These are phyloP conservation scores for Chloroceryle inda DNA, from an alignment of 2,797 vertebrate species.

Conservation along the genomic window DNA sequence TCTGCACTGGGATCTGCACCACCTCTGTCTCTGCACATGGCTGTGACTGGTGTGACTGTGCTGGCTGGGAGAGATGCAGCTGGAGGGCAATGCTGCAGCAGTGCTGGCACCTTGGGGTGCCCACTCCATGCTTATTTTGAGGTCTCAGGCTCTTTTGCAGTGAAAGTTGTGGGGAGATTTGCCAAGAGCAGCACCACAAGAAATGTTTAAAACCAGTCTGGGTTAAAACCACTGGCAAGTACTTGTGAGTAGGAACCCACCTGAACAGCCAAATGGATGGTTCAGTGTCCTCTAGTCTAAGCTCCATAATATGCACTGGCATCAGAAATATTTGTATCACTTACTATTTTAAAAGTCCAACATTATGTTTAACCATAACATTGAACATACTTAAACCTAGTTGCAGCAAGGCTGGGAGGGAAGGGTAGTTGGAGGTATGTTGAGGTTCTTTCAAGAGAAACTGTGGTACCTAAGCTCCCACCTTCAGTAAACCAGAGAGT, in stretches of 20 bases:
- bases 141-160: neutral
- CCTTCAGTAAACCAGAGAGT: neutral
- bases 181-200: neutral
- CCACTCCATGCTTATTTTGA: neutral
- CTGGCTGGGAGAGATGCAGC: neutral
- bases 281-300: neutral
- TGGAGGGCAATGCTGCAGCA: neutral
- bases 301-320: neutral
- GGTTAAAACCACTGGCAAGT: neutral
- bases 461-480: neutral
- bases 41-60: rapidly evolving
- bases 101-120: neutral
- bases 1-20: neutral
- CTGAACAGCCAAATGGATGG: neutral
- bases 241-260: neutral
- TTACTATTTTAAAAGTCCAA: neutral
- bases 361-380: neutral
- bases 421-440: neutral
- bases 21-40: neutral
- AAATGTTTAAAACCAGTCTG: neutral
- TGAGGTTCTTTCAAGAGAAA: neutral
- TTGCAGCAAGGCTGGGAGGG: neutral
- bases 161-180: neutral
- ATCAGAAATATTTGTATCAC: neutral
- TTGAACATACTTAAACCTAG: neutral